Evolutionary conservation across 2,888 invertebrate genomes (phyloP), one percentile per base, ranked within the genome.

Genomic region (Mystacides longicornis): DNA sequence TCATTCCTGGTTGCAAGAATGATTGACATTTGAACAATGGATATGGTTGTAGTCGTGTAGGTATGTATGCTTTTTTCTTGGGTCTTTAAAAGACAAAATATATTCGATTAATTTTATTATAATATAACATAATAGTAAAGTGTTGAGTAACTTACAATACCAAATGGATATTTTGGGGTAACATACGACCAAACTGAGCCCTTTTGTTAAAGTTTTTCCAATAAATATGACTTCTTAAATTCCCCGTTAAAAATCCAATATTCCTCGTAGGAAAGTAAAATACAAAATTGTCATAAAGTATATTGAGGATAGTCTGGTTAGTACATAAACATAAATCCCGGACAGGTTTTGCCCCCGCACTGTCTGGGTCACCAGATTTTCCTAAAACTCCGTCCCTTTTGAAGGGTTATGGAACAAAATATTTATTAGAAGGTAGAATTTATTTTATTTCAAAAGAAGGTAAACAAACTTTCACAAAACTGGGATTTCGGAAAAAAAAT

Each of bases 351-450:
- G 16, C 37, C 37, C 27, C 27, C 37, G 14, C 37, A 37, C 16
- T n/a, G 37, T 37, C 16, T 37, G 37, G 37, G 37, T 37, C 37
- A 37, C 14, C 37, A 37, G 37, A 37, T 37, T 37, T 37, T 37
- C 37, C 37, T 37, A 37, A 37, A 37, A 37, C 37, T 37, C 16
- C 37, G 16, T 37, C 37, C 37, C 37, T 14, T 37, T 37, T 37
- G 37, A 37, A 37, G 37, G 37, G 37, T 37, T 37, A 37, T 37
- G 37, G 37, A 37, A 37, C 37, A 37, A 37, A 37, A 37, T 37
- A 37, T 37, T 37, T 37, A 37, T 37, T 37, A 37, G 4, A 37
- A 37, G 37, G 37, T 37, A 37, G 3, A 37, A 37, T 37, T 37
- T 37, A 37, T 37, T 37, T 37, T 37, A 37, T 37, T 37, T 37